Evolutionary conservation across 53 echinoderm and acorn worm genomes (phyloP).

Genomic region (Luidia sarsii): DNA sequence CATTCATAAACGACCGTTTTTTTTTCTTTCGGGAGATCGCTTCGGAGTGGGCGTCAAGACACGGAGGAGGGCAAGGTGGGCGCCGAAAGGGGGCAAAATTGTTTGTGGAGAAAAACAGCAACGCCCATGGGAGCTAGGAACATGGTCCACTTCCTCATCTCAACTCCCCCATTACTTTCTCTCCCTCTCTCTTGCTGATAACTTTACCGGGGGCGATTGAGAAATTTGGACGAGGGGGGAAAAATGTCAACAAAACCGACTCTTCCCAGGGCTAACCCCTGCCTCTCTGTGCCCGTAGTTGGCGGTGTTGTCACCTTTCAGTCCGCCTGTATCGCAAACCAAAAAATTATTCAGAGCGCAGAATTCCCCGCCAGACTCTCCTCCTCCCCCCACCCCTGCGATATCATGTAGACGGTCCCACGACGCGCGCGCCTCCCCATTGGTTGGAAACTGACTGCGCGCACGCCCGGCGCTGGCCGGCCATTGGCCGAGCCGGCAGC

Average conservation of each 20-base stretch:
- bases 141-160: not conserved
- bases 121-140: slow-evolving; percentile 11
- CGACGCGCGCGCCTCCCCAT: not conserved
- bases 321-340: not conserved
- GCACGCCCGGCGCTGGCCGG: not conserved
- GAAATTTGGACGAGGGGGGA: not conserved
- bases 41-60: no score
- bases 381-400: no score
- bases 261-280: not conserved
- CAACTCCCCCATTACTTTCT: not conserved
- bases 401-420: not conserved
- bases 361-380: not conserved
- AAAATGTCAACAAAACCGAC: not conserved
- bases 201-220: slow-evolving; percentile 17
- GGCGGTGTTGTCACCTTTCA: slow-evolving; percentile 27
- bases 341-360: no score
- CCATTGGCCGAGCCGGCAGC: not conserved
- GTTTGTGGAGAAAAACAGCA: not conserved
- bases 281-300: not conserved
- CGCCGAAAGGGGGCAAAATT: not conserved
- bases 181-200: slow-evolving; percentile 14
- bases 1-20: no score
- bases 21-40: no score
- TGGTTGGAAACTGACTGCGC: slow-evolving; percentile 36
- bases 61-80: no score